Evolutionary conservation across 2,797 vertebrate species (phyloP), one percentile per base, ranked within the genome.

Genomic region (Micropoecilia bifurca): DNA sequence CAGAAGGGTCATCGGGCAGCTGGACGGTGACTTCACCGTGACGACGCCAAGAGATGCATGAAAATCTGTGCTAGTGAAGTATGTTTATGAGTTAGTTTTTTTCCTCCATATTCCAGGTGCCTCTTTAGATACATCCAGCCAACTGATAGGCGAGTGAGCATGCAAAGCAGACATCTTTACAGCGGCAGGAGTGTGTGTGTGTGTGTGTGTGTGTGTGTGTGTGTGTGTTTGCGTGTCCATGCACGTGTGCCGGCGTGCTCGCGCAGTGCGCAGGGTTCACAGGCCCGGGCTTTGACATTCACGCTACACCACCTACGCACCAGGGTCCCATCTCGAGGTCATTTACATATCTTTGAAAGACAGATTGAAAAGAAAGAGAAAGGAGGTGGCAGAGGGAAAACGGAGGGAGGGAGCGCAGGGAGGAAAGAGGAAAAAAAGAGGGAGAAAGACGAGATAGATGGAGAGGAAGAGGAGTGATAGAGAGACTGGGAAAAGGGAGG

Each of bases 311-410:
- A 96, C 96, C 94, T 96, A 97, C 96, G 96, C 96, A 95, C 96
- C 94, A 95, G 88, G 97, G 97, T 97, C 97, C 97, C 94, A 93
- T 96, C 96, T 96, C 95, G 94, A 96, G 97, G 96, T 96, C 96
- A 98, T 98, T 98, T 98, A 97, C 97, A 98, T 97, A 97, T 97
- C 97, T 98, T 97, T 97, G 97, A 98, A 98, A 97, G 97, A 98
- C 96, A 96, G 97, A 97, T 97, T 96, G 90, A 92, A 95, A 93
- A 91, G 90, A 93, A 92, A 92, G 88, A 88, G 90, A 90, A 97
- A 96, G 88, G 86, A 90, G 88, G 83, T 86, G 82, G 79, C 73
- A 72, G 77, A 85, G 73, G 78, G 79, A 74, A 53, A 53, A 76
- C 84, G 77, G 33, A 66, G 73, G 69, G 75, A 57, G 43, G 47